These are phyloP conservation scores for Pithys albifrons DNA, from an alignment of 2,113 vertebrate species.

Conservation along the genomic window DNA sequence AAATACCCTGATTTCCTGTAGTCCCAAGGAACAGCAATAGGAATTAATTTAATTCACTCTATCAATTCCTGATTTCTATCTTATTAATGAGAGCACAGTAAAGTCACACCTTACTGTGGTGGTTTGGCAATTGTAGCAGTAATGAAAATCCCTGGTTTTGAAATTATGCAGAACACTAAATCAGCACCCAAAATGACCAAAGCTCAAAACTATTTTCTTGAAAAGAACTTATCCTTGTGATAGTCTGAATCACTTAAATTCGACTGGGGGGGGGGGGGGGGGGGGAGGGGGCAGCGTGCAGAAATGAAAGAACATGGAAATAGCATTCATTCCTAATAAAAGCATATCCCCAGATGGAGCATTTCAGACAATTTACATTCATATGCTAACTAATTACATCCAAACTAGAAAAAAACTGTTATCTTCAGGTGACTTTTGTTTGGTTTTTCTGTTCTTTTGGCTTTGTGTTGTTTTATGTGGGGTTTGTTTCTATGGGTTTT, in stretches of 20 bases:
- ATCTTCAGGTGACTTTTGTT: neutral
- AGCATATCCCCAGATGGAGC: conserved; percentile 15
- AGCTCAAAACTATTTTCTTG: neutral
- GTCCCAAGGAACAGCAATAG: neutral
- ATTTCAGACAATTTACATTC: conserved; percentile 21
- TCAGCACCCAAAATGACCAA: neutral
- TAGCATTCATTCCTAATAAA: neutral
- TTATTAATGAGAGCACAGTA: neutral
- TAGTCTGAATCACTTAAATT: neutral
- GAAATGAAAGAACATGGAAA: neutral
- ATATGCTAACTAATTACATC: conserved; percentile 16
- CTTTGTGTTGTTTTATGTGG: neutral
- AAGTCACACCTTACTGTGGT: neutral
- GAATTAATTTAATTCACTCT: neutral
- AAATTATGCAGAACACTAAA: neutral
- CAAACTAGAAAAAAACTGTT: neutral
- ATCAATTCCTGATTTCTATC: neutral
- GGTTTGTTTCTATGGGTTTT: neutral
- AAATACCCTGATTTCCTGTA: neutral
- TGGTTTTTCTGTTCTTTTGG: neutral
- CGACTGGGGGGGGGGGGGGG: neutral
- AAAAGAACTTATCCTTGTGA: neutral
- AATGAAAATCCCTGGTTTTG: neutral
- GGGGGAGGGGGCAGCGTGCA: neutral
- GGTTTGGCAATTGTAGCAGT: neutral